Evolutionary conservation across 2,888 invertebrate genomes (phyloP).

Genomic region (Argyresthia albistria): DNA sequence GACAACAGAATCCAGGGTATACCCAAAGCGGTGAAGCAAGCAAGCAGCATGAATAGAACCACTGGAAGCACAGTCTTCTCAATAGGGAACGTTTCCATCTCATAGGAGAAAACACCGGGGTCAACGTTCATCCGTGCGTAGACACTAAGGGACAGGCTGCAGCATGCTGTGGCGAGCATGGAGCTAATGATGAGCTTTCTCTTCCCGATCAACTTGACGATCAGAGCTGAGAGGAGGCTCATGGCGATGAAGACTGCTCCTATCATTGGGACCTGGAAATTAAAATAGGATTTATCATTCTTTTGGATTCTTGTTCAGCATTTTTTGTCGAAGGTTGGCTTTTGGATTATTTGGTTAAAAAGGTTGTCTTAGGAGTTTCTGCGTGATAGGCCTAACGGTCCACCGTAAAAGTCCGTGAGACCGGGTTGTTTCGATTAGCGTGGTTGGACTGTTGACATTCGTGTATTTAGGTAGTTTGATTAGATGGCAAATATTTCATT

Average conservation of each 20-base stretch:
- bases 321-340: no score
- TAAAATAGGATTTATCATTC: constrained; percentile 1
- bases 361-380: no score
- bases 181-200: constrained; percentile 46
- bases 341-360: no score
- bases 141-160: constrained; percentile 40
- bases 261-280: constrained; percentile 38
- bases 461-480: no score
- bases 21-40: constrained; percentile 45
- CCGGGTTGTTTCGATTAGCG: no score
- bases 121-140: constrained; percentile 34
- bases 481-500: no score
- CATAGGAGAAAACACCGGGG: constrained; percentile 45
- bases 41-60: constrained; percentile 43
- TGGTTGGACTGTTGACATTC: no score
- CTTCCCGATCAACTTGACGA: constrained; percentile 49
- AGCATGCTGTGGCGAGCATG: constrained; percentile 34
- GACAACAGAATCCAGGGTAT: constrained; percentile 72
- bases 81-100: constrained; percentile 39
- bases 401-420: no score
- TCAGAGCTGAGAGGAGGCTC: constrained; percentile 42
- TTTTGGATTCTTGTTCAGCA: no score
- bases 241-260: constrained; percentile 45
- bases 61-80: constrained; percentile 52
- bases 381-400: no score